These are phyloP conservation scores for Oeneis ivallda DNA, from an alignment of 2,888 invertebrate genomes.

Conservation along the genomic window DNA sequence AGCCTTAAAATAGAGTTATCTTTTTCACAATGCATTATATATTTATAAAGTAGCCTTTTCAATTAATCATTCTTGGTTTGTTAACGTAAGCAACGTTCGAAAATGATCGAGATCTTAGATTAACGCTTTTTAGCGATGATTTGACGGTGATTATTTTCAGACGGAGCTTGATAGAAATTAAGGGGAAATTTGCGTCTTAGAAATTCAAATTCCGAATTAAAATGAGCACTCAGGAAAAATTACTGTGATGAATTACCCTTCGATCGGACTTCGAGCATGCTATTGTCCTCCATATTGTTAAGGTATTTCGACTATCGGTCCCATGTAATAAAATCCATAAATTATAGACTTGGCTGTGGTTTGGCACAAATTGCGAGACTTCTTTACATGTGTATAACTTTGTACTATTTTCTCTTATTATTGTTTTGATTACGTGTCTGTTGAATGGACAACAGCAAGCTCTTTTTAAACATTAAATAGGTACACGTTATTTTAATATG, in stretches of 20 bases:
- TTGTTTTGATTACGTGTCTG: slow-evolving; percentile 33
- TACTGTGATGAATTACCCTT: slow-evolving; percentile 35
- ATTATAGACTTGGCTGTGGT: slow-evolving; percentile 53
- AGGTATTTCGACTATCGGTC: slow-evolving; percentile 45
- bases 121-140: background rate
- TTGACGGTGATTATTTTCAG: background rate
- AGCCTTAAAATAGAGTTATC: too few relatives aligned
- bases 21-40: too few relatives aligned
- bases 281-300: slow-evolving; percentile 53
- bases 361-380: slow-evolving; percentile 69
- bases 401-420: slow-evolving; percentile 62
- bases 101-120: background rate
- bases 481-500: slow-evolving; percentile 37
- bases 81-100: background rate
- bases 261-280: slow-evolving; percentile 49
- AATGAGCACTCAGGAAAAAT: background rate
- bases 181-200: background rate
- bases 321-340: slow-evolving; percentile 43
- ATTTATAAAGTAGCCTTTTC: too few relatives aligned
- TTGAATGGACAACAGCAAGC: slow-evolving; percentile 67
- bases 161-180: background rate
- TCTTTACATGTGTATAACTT: slow-evolving; percentile 48
- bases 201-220: background rate
- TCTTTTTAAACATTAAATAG: slow-evolving; percentile 34
- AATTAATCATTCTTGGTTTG: background rate